A percentile compares a stretch with the other conserved stretches of the same genome.
Conservation (phyloP, 2,113 vertebrate species). For the Lepus americanus region DNA sequence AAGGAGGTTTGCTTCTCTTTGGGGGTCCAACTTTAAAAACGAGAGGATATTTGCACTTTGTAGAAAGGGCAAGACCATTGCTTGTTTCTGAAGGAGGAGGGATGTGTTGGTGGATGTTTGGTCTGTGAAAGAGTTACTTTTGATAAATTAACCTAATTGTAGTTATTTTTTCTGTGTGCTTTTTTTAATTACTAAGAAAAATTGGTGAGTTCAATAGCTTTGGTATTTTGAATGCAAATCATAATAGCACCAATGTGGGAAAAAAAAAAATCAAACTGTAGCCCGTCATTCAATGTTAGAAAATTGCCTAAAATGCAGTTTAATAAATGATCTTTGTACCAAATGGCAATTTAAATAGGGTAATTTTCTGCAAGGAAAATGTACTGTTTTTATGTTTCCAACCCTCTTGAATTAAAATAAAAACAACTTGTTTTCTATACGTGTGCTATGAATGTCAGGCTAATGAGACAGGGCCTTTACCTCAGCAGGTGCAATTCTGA, state of each 20-base stretch:
- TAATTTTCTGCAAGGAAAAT: conserved; percentile 82
- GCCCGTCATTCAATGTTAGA: conserved; percentile 67
- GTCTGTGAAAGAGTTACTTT: conserved; percentile 73
- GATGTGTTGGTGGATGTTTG: conserved; percentile 62
- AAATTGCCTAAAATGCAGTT: conserved; percentile 72
- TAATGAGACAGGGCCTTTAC: neutral
- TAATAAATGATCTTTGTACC: conserved; percentile 78
- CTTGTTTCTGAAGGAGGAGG: conserved; percentile 68
- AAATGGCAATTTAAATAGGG: conserved; percentile 63
- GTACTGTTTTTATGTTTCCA: conserved; percentile 77
- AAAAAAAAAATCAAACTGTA: conserved; percentile 69
- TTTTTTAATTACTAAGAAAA: conserved; percentile 75
- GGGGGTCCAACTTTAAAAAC: conserved; percentile 26
- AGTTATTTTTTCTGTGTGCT: conserved; percentile 67
- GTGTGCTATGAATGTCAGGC: conserved; percentile 52
- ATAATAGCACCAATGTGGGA: conserved; percentile 64
- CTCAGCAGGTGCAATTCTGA: neutral
- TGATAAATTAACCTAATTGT: conserved; percentile 70
- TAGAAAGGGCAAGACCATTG: conserved; percentile 63
- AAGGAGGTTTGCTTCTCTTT: neutral
- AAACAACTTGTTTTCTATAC: conserved; percentile 78
- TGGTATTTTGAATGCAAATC: conserved; percentile 76
- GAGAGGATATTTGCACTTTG: conserved; percentile 71
- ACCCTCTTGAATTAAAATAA: conserved; percentile 82
- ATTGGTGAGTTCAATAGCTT: conserved; percentile 71